Base-by-base conservation (phyloP, 2,113 vertebrate genomes). In the Ranitomeya variabilis region DNA sequence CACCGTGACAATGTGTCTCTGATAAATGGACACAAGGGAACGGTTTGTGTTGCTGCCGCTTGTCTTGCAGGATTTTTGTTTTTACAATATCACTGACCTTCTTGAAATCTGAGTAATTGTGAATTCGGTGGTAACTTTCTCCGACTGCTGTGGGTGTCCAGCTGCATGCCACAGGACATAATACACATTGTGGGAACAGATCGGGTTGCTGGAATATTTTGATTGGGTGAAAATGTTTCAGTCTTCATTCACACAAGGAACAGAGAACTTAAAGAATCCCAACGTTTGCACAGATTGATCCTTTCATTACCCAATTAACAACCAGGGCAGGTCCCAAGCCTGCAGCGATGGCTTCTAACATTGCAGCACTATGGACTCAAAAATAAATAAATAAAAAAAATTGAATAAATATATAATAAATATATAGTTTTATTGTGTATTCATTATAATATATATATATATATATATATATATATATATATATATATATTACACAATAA, bases 121-220 rank as follows among this genome's bases (percentile, higher is more conserved):
- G 62, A 71, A 71, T 23, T 12, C 9, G 11, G n/a, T 26, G 59
- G 51, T 78, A 66, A 78, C 76, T 23, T 87, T 87, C 74, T 80
- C 59, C 37, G 21, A 23, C 60, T 16, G 64, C 60, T 16, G 31
- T 23, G 85, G 78, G 73, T 86, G 71, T 62, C 57, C 31, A 23
- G 76, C 59, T 64, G 57, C 76, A 87, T 87, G 79, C 85, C 85
- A 31, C 26, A n/a, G 64, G 74, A 79, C 74, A 87, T 87, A 79
- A 87, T 87, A 66, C 76, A 79, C 85, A 87, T 80, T 79, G 76
- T 67, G 76, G 51, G 45, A 79, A 79, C 74, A 8, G 85, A 87
- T 87, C 85, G 23, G 45, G 85, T 87, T 87, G 79, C 85, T 66
- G 7, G 7, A 86, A 73, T 86, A 87, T 87, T 87, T 87, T 87